These are phyloP conservation scores for Vireo griseus DNA, from an alignment of 2,797 vertebrate species.

Conservation along the genomic window DNA sequence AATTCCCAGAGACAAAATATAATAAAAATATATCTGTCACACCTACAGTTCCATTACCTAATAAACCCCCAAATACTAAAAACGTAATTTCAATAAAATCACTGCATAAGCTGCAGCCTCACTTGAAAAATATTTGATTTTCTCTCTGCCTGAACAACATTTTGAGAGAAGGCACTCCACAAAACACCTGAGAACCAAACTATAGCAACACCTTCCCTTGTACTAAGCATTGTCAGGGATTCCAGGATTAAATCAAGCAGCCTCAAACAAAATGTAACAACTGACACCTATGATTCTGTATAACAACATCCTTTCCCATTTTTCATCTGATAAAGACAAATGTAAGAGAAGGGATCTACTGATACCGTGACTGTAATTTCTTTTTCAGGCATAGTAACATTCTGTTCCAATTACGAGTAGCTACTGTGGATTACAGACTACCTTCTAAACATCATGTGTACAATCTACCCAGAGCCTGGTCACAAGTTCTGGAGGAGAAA, in stretches of 20 bases:
- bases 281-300: background rate
- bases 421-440: background rate
- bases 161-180: background rate
- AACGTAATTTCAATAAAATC: background rate
- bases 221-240: background rate
- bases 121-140: background rate
- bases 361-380: background rate
- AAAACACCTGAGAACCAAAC: background rate
- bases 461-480: background rate
- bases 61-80: background rate
- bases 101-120: background rate
- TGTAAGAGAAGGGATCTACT: background rate
- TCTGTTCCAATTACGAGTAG: fast-evolving
- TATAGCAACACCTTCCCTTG: background rate
- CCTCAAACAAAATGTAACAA: background rate
- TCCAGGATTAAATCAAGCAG: background rate
- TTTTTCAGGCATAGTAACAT: background rate
- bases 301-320: background rate
- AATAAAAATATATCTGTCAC: background rate
- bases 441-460: background rate
- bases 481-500: background rate
- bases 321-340: background rate
- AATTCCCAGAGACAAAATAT: background rate
- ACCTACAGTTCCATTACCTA: background rate
- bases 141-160: background rate